Conservation (phyloP, 2,113 vertebrate species). For the Aphyosemion australe region DNA sequence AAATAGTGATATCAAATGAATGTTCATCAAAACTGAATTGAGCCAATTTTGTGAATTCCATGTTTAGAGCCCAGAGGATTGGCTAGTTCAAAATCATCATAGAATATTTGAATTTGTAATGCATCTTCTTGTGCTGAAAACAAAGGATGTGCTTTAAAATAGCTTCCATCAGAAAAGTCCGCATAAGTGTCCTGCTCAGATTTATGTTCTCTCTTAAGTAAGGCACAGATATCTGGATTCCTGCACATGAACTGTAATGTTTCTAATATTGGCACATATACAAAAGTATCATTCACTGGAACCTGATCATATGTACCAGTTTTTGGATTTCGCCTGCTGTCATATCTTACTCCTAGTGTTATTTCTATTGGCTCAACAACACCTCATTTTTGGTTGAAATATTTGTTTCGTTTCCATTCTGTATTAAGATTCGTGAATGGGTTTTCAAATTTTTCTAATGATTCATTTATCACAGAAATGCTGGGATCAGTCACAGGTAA, state of each 20-base stretch:
- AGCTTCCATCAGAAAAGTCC: conserved; percentile 23
- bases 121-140: background rate
- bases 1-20: conserved; percentile 31
- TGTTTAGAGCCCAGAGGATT: conserved; percentile 21
- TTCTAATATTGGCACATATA: conserved; percentile 18
- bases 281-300: background rate
- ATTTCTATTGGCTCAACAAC: background rate
- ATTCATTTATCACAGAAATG: conserved; percentile 2
- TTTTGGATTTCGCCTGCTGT: background rate
- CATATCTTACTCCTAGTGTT: conserved; percentile 7
- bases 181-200: conserved; percentile 1
- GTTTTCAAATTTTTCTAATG: conserved; percentile 2
- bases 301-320: conserved; percentile 13
- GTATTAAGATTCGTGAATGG: background rate
- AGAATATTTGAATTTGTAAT: conserved; percentile 18
- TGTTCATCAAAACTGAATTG: conserved; percentile 10
- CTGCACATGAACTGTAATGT: conserved; percentile 18
- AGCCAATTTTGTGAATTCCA: conserved; percentile 18
- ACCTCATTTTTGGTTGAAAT: conserved; percentile 1
- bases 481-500: background rate
- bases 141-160: conserved; percentile 10
- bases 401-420: conserved; percentile 8
- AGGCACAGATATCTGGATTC: conserved; percentile 16
- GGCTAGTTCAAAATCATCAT: conserved; percentile 16
- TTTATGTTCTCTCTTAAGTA: background rate